These are phyloP conservation scores for Lissocephala sabroskyi DNA, from an alignment of 2,888 invertebrate genomes.

Conservation along the genomic window DNA sequence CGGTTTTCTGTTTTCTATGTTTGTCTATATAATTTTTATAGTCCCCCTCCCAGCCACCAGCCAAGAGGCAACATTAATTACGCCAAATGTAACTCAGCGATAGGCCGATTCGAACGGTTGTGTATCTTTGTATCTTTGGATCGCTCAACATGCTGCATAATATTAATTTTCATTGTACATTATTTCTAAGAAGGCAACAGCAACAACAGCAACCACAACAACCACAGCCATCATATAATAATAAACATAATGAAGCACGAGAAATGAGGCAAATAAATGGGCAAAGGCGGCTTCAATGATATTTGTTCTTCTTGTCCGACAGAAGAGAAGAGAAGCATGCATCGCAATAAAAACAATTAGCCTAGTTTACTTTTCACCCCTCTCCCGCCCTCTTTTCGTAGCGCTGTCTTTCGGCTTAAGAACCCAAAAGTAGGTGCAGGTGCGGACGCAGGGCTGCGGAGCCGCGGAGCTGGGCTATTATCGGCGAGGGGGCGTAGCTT, in stretches of 20 bases:
- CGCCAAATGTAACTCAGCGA: constrained; percentile 48
- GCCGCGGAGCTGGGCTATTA: too few species aligned
- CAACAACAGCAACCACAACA: constrained; percentile 5
- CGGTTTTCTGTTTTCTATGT: constrained; percentile 16
- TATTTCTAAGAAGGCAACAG: constrained; percentile 44
- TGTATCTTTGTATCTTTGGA: constrained; percentile 25
- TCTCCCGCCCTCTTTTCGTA: too few species aligned
- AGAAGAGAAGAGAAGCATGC: constrained; percentile 23
- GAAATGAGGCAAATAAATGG: constrained; percentile 58
- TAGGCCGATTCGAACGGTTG: constrained; percentile 19
- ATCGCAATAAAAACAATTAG: constrained; percentile 54
- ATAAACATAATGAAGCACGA: constrained; percentile 53
- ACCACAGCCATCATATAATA: constrained; percentile 42
- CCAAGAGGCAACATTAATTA: constrained; percentile 47
- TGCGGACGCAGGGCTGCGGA: too few species aligned
- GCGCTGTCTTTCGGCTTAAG: too few species aligned
- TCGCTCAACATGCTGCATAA: constrained; percentile 58
- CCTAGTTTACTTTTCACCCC: constrained; percentile 41
- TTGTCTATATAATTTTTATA: constrained; percentile 30
- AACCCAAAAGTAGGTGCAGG: background rate
- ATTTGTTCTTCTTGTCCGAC: constrained; percentile 16
- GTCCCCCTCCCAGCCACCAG: constrained; percentile 5
- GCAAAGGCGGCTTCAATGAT: constrained; percentile 42
- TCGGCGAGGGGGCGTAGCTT: background rate
- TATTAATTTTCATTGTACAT: constrained; percentile 54